These are phyloP conservation scores for Sebastes fasciatus DNA, from an alignment of 2,113 vertebrate genomes.

Conservation along the genomic window DNA sequence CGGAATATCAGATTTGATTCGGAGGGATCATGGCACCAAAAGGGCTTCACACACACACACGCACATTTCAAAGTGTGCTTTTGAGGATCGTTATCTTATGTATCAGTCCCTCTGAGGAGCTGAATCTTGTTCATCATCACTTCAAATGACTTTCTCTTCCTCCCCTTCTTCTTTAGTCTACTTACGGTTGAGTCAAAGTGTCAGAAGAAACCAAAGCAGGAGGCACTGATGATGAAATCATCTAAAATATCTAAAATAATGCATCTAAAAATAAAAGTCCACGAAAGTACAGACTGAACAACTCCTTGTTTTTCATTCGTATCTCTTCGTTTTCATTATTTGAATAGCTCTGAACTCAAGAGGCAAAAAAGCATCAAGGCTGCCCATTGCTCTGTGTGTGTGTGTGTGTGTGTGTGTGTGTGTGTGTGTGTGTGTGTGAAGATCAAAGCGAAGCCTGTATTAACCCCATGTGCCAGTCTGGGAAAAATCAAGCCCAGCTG, in stretches of 20 bases:
- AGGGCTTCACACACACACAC: not conserved
- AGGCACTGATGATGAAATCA: not conserved
- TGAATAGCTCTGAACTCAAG: conserved; percentile 38
- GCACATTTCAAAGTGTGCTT: conserved; percentile 51
- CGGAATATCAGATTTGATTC: conserved; percentile 45
- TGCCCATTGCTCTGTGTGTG: conserved; percentile 47
- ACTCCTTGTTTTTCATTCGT: conserved; percentile 20
- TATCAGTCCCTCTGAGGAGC: conserved; percentile 38
- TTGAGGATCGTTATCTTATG: conserved; percentile 56
- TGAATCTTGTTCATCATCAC: conserved; percentile 50
- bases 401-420: conserved; percentile 35
- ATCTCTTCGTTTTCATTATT: conserved; percentile 30
- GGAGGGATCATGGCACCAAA: conserved; percentile 15
- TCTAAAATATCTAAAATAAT: conserved; percentile 4
- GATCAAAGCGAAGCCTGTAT: conserved; percentile 77
- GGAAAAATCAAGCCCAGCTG: conserved; percentile 83
- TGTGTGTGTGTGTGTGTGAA: conserved; percentile 43
- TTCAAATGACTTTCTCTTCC: conserved; percentile 44
- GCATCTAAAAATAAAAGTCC: conserved; percentile 18
- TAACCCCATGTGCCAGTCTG: conserved; percentile 82
- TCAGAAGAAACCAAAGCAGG: not conserved
- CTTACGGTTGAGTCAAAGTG: conserved; percentile 35
- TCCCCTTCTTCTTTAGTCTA: not conserved
- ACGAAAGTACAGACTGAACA: not conserved
- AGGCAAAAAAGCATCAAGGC: conserved; percentile 60